phyloP scores from a whole-genome alignment of 2,113 vertebrate genomes.

The human (Homo sapiens) region GRCh38 chr5:66858501-66859000 shows the following conservation, averaged over 20 bases:
- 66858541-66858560: not conserved
- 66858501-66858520: not conserved
- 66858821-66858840: not conserved
- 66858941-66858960: not conserved
- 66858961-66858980: constrained; percentile 8
- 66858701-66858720: not conserved
- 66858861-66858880: not conserved
- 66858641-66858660: not conserved
- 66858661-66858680: not conserved
- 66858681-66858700: not conserved
- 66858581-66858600: not conserved
- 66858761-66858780: not conserved
- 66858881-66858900: not conserved
- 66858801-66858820: not conserved
- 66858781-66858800: not conserved
- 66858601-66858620: not conserved
- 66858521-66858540: not conserved
- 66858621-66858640: not conserved
- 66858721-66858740: not conserved
- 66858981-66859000: not conserved
- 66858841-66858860: not conserved
- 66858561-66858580: not conserved
- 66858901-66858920: not conserved
- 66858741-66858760: not conserved
- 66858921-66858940: not conserved